Evolutionary conservation across 2,888 invertebrate genomes (phyloP), one percentile per base, ranked within the genome.

Genomic region (Drosophila parthenogenetica): DNA sequence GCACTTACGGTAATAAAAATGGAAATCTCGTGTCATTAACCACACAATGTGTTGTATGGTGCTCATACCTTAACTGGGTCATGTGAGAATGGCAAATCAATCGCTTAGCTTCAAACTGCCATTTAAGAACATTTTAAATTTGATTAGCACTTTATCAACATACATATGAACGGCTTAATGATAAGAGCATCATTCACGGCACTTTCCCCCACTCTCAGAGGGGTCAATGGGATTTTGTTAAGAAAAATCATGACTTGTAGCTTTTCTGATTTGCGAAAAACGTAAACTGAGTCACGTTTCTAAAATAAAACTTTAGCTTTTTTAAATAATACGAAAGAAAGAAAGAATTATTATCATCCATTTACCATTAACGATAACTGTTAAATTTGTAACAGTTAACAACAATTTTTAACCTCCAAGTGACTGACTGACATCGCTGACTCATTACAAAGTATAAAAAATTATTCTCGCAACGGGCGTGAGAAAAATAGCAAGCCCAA

Each of bases 381-480:
- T 19, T 73, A 19, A 16, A 53, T 22, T 48, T 53, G 14, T n/a
- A 16, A 25, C 32, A 57, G n/a, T 48, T 22, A 53, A 53, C 49
- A 51, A 13, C 46, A 45, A 49, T 29, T 39, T 59, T 22, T 13
- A 48, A 32, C 57, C 65, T 46, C 53, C 32, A 68, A 75, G 58
- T 69, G 54, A 45, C 37, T 42, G 54, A 50, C 39, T 17, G 39
- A 43, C 51, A 54, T 17, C 16, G 58, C 37, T 29, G 29, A 61
- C 35, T 45, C 29, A 45, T 37, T 40, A 25, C 39, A 19, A 19
- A 46, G 32, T 46, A 51, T 37, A 48, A 32, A 74, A 68, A 46
- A 51, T 63, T 68, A 78, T 73, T 75, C 66, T 63, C 42, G 59
- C 55, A 75, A 86, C 75, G 75, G 86, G 89, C 83, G 83, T 84